A percentile compares a stretch with the other conserved stretches of the same genome.
These are phyloP conservation scores for Poecile atricapillus DNA, from an alignment of 2,113 vertebrate genomes.

Conservation along the genomic window DNA sequence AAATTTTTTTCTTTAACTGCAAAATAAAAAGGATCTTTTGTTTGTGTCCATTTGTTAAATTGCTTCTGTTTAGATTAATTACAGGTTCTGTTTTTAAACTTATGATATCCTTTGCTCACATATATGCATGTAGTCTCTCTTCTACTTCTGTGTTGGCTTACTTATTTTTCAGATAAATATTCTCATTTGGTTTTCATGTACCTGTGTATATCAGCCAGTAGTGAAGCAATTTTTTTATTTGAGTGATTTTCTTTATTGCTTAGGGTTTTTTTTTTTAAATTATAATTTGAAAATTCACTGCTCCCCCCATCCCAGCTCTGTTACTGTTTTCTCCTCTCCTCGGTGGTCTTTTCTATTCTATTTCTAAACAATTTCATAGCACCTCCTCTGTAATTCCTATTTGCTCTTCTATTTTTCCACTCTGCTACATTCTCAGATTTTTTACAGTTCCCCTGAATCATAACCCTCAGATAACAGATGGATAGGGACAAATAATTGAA, in stretches of 20 bases:
- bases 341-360: background rate
- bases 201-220: background rate
- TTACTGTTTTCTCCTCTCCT: background rate
- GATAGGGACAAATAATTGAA: background rate
- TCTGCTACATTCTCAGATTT: background rate
- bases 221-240: background rate
- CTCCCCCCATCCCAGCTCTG: accelerated
- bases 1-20: background rate
- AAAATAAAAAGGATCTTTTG: background rate
- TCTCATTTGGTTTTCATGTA: background rate
- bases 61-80: background rate
- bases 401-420: background rate
- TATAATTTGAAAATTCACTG: background rate
- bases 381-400: background rate
- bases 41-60: background rate
- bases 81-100: background rate
- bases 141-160: background rate
- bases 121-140: background rate
- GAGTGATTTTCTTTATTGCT: background rate
- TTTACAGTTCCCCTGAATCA: background rate
- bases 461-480: background rate
- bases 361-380: background rate
- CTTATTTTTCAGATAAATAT: background rate
- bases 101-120: background rate
- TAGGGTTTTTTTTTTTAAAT: background rate